phyloP scores from a whole-genome alignment of 2,797 vertebrate species.

The Pseudomugil gertrudae region DNA sequence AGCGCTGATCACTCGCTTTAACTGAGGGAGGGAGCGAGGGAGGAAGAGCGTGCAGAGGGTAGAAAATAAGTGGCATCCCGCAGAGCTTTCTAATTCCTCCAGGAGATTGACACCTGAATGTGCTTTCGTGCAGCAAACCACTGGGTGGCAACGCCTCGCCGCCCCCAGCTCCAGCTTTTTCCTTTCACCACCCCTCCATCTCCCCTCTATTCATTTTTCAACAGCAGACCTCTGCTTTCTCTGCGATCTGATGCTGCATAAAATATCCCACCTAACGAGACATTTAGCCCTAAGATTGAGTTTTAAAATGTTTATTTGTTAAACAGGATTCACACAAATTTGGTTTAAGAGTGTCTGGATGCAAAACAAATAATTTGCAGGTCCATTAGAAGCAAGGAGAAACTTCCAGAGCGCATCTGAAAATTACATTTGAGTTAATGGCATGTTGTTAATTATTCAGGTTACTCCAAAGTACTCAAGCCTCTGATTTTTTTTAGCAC shows the following conservation, averaged over 20 bases:
- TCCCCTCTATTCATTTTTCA: slow-evolving; percentile 5
- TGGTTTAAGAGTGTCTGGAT: slow-evolving; percentile 8
- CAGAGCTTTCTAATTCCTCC: slow-evolving; percentile 78
- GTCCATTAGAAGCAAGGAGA: slow-evolving; percentile 37
- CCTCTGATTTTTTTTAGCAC: slow-evolving; percentile 43
- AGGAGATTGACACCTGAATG: slow-evolving; percentile 84
- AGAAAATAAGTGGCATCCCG: slow-evolving; percentile 76
- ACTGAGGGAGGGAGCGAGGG: slow-evolving; percentile 33
- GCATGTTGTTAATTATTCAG: slow-evolving; percentile 65
- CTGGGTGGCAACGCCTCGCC: slow-evolving; percentile 59
- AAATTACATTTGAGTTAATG: slow-evolving; percentile 62
- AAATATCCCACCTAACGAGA: slow-evolving; percentile 23
- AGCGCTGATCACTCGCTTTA: slow-evolving; percentile 63
- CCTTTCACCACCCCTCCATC: slow-evolving; percentile 5
- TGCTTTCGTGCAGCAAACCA: slow-evolving; percentile 75
- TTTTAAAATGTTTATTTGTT: slow-evolving; percentile 44
- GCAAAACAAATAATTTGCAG: slow-evolving; percentile 14
- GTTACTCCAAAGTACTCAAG: slow-evolving; percentile 57
- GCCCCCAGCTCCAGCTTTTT: slow-evolving; percentile 7
- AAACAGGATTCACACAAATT: slow-evolving; percentile 28
- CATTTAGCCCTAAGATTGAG: slow-evolving; percentile 23
- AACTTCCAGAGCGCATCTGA: slow-evolving; percentile 31
- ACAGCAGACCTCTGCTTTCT: neutral
- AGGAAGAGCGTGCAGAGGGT: slow-evolving; percentile 30
- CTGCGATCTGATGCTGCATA: slow-evolving; percentile 16